Evolutionary conservation across 1,140 invertebrate species (phyloP).

Genomic region (Caenorhabditis remanei): DNA sequence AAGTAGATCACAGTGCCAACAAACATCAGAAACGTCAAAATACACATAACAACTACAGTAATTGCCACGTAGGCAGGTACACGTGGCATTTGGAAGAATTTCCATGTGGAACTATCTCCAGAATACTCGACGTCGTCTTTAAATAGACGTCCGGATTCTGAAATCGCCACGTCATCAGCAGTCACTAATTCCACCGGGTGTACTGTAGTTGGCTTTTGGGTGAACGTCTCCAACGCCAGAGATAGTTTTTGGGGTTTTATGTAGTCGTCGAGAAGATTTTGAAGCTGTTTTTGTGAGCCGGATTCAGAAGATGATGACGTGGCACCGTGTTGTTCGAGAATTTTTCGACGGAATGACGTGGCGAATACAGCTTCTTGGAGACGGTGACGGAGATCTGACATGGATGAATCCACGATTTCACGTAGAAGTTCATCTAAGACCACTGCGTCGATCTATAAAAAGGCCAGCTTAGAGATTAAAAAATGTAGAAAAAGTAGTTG

Average conservation of each 20-base stretch:
- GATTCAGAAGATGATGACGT: conserved; percentile 1
- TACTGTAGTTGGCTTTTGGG: conserved; percentile 5
- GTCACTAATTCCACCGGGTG: background rate
- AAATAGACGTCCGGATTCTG: background rate
- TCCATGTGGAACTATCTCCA: background rate
- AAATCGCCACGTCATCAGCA: conserved; percentile 17
- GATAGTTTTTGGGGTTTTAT: conserved; percentile 27
- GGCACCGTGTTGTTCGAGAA: background rate
- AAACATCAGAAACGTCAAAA: background rate
- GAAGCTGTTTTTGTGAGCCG: background rate
- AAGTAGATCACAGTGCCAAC: conserved; percentile 4
- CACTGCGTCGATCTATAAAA: conserved; percentile 29
- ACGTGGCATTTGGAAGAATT: background rate
- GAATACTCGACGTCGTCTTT: conserved; percentile 34
- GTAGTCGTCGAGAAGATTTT: conserved; percentile 31
- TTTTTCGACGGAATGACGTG: conserved; percentile 34
- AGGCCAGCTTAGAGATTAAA: background rate
- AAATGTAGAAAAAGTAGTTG: background rate
- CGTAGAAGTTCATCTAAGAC: conserved; percentile 19
- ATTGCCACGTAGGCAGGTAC: conserved; percentile 4
- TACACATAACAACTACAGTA: background rate
- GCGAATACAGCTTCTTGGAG: conserved; percentile 35
- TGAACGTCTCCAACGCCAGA: background rate
- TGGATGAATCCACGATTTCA: conserved; percentile 29
- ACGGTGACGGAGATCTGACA: conserved; percentile 28